Evolutionary conservation across 2,797 vertebrate genomes (phyloP).

Genomic region (Poliocrania exsul): DNA sequence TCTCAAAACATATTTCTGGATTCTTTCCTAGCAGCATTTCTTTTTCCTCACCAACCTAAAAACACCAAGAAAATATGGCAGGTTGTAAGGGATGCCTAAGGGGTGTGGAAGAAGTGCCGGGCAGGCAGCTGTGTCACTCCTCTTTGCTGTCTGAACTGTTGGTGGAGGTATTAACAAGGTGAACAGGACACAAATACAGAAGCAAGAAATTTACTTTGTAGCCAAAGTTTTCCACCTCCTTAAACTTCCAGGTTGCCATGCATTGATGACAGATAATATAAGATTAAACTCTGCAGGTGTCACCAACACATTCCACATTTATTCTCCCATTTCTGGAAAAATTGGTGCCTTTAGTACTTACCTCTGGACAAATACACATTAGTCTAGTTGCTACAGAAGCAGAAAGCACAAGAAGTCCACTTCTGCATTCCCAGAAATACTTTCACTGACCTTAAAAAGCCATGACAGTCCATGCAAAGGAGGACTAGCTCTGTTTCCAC

Average conservation of each 20-base stretch:
- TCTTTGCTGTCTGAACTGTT: background rate
- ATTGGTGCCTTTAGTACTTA: background rate
- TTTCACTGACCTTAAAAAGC: background rate
- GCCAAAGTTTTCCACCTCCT: background rate
- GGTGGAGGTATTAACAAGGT: background rate
- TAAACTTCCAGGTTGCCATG: background rate
- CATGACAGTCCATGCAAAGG: background rate
- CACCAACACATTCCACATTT: background rate
- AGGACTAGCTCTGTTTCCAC: background rate
- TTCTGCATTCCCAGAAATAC: background rate
- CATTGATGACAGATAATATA: background rate
- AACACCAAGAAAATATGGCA: background rate
- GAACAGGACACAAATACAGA: background rate
- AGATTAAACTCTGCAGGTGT: background rate
- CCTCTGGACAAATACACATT: background rate
- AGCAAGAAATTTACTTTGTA: background rate
- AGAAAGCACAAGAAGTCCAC: background rate
- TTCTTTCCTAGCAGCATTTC: background rate
- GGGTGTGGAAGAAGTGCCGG: background rate
- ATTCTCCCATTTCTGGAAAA: background rate
- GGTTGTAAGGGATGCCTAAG: background rate
- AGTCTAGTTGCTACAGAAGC: background rate
- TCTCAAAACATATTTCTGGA: background rate
- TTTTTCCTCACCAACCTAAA: background rate
- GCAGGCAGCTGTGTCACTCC: rapidly evolving